Evolutionary conservation across 2,888 invertebrate species (phyloP), one percentile per base, ranked within the genome.

Genomic region (Trachelus stipa): DNA sequence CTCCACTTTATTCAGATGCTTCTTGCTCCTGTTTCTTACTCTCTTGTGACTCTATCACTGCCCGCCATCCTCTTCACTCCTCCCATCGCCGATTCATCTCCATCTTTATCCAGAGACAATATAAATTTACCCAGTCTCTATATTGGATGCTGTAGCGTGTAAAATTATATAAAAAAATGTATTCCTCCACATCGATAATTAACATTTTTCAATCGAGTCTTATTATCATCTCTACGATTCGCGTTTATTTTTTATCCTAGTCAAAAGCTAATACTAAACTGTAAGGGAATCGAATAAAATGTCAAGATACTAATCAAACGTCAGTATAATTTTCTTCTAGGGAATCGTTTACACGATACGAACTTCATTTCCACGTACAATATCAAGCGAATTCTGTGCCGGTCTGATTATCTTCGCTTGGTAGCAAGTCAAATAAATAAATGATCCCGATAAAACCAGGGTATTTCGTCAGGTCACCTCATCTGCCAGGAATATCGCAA

Each of bases 1-100:
- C 78, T 75, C 78, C 56, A 56, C 56, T 56, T 56, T 56, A 15
- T 56, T 56, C 56, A 2, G 56, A 15, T 23, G 56, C 56, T 56
- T 56, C 56, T 23, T 23, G 56, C 23, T 23, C 23, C 56, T 23
- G 56, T 56, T 56, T 23, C 15, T 56, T 23, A 56, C 23, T 9
- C 23, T 23, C 56, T 23, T 23, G 23, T 23, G 23, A 6, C 9
- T 56, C 23, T 23, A 23, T 56, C 56, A 1, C 9, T 56, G 23
- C 2, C 6, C 56, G 56, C 0, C 23, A 15, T 23, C 9, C 56
- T 9, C 56, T 56, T 56, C 0, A 0, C 23, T 23, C 40, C 15
- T 15, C 23, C 23, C 23, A 56, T 56, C 56, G 2, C 23, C 23
- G 56, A 56, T 56, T 15, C 40, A 15, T 40, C 56, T 23, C 56